phyloP scores from a whole-genome alignment of 2,888 invertebrate species.

The Acanthosoma haemorrhoidale region DNA sequence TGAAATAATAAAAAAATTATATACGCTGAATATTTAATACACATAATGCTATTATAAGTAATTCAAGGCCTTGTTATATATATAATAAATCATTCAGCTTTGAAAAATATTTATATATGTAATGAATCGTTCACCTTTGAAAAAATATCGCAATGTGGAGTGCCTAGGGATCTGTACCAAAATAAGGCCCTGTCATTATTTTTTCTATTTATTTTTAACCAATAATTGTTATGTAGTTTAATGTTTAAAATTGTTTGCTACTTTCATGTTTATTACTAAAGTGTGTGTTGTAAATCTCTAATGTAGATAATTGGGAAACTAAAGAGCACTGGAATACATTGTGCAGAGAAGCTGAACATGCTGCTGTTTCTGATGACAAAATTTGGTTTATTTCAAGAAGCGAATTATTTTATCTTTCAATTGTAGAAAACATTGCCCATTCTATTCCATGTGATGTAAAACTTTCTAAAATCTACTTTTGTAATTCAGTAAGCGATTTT shows the following conservation, averaged over 20 bases:
- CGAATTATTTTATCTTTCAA: slow-evolving; percentile 35
- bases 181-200: not conserved
- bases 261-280: too few species aligned
- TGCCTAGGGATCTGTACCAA: too few species aligned
- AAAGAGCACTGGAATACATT: slow-evolving; percentile 47
- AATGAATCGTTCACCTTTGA: too few species aligned
- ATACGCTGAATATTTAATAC: too few species aligned
- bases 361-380: slow-evolving; percentile 46
- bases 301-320: slow-evolving; percentile 28
- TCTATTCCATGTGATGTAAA: not conserved
- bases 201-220: not conserved
- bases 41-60: too few species aligned
- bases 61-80: too few species aligned
- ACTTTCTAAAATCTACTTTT: slow-evolving; percentile 4
- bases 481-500: not conserved
- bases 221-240: not conserved
- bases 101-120: too few species aligned
- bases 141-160: too few species aligned
- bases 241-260: too few species aligned
- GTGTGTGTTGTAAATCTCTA: too few species aligned
- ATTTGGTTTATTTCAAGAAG: slow-evolving; percentile 48
- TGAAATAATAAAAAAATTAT: too few species aligned
- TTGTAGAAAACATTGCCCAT: not conserved
- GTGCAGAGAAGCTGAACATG: slow-evolving; percentile 46
- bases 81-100: too few species aligned